Conservation (phyloP, 2,113 vertebrate species). For the Tragulus kanchil region DNA sequence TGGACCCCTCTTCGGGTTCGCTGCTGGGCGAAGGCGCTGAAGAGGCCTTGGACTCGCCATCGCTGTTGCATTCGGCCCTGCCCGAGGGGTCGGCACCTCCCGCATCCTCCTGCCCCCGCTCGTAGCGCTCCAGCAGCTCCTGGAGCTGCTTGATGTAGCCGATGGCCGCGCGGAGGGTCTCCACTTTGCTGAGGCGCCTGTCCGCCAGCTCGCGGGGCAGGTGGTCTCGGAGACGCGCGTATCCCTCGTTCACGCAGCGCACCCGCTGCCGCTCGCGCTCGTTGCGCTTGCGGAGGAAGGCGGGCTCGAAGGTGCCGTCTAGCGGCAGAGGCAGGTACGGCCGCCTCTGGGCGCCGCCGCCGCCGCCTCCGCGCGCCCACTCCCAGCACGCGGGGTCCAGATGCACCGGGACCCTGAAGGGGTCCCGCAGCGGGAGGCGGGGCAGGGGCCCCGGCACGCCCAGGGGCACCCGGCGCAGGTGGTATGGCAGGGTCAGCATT, state of each 20-base stretch:
- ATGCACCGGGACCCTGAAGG: constrained; percentile 86
- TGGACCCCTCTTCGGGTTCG: constrained; percentile 85
- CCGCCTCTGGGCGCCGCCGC: constrained; percentile 80
- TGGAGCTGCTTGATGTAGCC: constrained; percentile 96
- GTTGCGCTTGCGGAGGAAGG: constrained; percentile 95
- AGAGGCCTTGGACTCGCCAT: constrained; percentile 91
- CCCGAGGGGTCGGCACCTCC: constrained; percentile 55
- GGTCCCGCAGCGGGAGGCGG: constrained; percentile 74
- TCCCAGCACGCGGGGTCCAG: constrained; percentile 85
- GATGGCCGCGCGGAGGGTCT: constrained; percentile 95
- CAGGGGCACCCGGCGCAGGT: constrained; percentile 82
- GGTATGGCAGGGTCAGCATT: constrained; percentile 76
- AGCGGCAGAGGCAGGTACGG: constrained; percentile 89
- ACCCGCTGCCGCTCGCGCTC: constrained; percentile 95
- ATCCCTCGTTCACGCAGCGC: constrained; percentile 96
- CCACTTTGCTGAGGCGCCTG: constrained; percentile 95
- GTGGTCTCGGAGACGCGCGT: constrained; percentile 93
- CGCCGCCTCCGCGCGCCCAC: constrained; percentile 66
- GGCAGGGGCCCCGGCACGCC: constrained; percentile 66
- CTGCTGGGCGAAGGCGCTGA: constrained; percentile 88
- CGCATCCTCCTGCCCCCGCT: constrained; percentile 73
- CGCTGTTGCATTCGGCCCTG: constrained; percentile 89
- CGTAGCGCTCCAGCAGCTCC: constrained; percentile 89
- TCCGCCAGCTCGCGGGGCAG: constrained; percentile 93
- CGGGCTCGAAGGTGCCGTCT: constrained; percentile 91